Percentiles rank a stretch among this genome's conserved stretches.
These are phyloP conservation scores for Platysternon megacephalum DNA, from an alignment of 2,113 vertebrate genomes.

Conservation along the genomic window DNA sequence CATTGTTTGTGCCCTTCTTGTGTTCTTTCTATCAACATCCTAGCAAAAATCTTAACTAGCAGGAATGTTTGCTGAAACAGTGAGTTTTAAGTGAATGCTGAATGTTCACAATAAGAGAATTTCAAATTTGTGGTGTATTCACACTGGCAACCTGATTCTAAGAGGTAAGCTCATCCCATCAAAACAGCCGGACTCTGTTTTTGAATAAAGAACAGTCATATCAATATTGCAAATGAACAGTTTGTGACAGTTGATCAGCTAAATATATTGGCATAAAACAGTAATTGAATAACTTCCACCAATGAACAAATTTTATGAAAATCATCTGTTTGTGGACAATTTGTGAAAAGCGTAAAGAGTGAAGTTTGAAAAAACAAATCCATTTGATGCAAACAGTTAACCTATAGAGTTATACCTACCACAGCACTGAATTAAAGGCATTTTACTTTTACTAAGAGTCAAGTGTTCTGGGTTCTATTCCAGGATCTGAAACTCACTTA, in stretches of 20 bases:
- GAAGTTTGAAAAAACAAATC: neutral
- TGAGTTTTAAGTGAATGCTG: neutral
- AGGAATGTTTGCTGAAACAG: neutral
- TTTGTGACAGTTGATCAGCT: neutral
- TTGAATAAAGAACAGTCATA: neutral
- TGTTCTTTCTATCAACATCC: neutral
- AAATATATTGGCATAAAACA: neutral
- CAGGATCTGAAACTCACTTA: neutral
- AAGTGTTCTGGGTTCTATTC: neutral
- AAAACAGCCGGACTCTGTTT: neutral
- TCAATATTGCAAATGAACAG: neutral
- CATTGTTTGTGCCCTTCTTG: neutral
- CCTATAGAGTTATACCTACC: neutral
- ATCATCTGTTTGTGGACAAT: neutral
- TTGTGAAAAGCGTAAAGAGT: neutral
- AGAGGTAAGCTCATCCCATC: neutral
- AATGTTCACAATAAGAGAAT: neutral
- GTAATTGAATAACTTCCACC: neutral
- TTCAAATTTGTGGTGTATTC: neutral
- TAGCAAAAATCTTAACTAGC: neutral
- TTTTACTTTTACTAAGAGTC: neutral
- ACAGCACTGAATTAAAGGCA: neutral
- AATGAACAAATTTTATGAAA: neutral
- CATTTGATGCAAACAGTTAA: constrained; percentile 16
- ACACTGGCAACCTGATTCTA: neutral